A percentile compares a stretch with the other conserved stretches of the same genome.
Evolutionary conservation across 2,797 vertebrate genomes (phyloP).

Genomic region (Tamandua tetradactyla): DNA sequence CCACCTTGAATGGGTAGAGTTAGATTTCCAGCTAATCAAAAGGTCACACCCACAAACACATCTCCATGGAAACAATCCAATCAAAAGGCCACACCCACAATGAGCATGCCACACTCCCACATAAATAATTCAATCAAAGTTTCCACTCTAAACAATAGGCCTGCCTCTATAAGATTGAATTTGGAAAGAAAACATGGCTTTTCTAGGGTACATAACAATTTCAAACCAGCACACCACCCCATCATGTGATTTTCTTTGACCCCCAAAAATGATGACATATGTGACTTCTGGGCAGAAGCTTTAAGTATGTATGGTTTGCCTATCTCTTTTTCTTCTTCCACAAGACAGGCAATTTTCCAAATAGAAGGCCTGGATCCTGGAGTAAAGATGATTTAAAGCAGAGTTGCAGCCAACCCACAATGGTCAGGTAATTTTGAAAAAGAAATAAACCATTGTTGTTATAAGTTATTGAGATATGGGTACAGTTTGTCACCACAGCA

Average conservation of each 20-base stretch:
- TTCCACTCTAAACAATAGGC: too few relatives aligned
- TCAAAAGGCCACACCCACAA: too few relatives aligned
- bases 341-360: neutral
- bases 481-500: neutral
- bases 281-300: neutral
- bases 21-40: too few relatives aligned
- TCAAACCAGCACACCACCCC: too few relatives aligned
- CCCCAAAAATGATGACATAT: neutral
- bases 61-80: too few relatives aligned
- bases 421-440: neutral
- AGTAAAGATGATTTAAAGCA: neutral
- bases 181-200: too few relatives aligned
- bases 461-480: neutral
- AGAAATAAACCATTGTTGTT: neutral
- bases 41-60: too few relatives aligned
- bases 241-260: neutral
- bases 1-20: too few relatives aligned
- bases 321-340: neutral
- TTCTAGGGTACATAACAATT: too few relatives aligned
- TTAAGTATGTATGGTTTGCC: neutral
- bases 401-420: neutral
- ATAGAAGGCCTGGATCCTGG: neutral
- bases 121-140: too few relatives aligned
- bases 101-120: too few relatives aligned
- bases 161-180: too few relatives aligned